Evolutionary conservation across 2,888 invertebrate genomes (phyloP), one percentile per base, ranked within the genome.

Genomic region (Hemicrepidius hirtus): DNA sequence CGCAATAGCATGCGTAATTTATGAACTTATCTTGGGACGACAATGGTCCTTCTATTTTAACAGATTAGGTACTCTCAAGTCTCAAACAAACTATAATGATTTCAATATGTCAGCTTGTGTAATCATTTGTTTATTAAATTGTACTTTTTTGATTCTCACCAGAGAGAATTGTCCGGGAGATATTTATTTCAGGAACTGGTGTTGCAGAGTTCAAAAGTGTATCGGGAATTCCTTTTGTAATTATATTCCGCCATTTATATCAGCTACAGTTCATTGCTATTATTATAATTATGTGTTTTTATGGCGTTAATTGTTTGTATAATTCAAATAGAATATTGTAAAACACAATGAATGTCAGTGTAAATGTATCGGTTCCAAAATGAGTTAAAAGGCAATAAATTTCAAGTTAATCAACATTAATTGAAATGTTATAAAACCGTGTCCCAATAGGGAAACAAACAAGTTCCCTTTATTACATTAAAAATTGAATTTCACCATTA

Each of bases 201-300:
- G 46, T 20, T 20, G 18, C 12, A 24, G 21, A 12, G 49, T 12
- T 49, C 49, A 49, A 24, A 16, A 49, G 49, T 7, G 5, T 49
- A 49, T 49, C 49, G 0, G 1, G 3, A 49, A 21, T 12, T n/a
- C 4, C 21, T 7, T 21, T 10, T 18, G 49, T 49, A 49, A 12
- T 49, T 24, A 49, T 49, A 49, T 24, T 24, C 20, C 24, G 21
- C 49, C 12, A 6, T 49, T 49, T 18, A 18, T 49, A 49, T 49
- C 49, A 49, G 44, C 49, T 12, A 12, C 49, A 20, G 49, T 49
- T 49, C 49, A 49, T 49, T 53, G 53, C 3, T 53, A 28, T 13
- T 28, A n/a, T 13, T 24, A 21, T 9, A 53, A 53, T 28, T 53
- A 32, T 24, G 9, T 53, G 21, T 53, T 28, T 53, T 53, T 21